Base-by-base conservation (phyloP, 2,113 vertebrate genomes). In the Bubo scandiacus region DNA sequence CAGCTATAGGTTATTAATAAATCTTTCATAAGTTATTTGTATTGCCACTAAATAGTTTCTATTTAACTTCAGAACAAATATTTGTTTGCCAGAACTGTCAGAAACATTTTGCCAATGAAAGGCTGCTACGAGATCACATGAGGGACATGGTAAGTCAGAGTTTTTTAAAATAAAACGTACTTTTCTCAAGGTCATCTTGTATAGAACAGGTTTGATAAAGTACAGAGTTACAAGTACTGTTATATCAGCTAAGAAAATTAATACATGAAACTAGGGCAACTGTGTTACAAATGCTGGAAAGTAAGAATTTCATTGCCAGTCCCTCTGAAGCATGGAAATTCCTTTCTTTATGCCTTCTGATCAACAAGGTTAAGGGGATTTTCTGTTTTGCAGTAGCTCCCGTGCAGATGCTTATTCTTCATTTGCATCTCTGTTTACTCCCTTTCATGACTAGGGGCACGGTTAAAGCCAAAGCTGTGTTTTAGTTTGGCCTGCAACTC, bases 41-140 rank as follows among this genome's bases (percentile, higher is more conserved):
- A 67, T 51, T 81, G 30, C 36, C 27, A 70, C 34, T 85, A 36
- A 93, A 55, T 27, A 32, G 12, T 90, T 88, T 78, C 17, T 23
- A 4, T 74, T 94, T 93, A 63, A 88, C 85, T 85, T 91, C 34
- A 81, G 70, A 84, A 81, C 45, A 78, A 62, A 49, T 52, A 25
- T 97, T 99, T 87, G 97, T 97, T 26, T 98, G 97, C 91, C 98
- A 98, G 91, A 98, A 98, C 17, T 97, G 98, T 82, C 90, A 93
- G 77, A 98, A 98, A 96, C 95, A 93, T 81, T 98, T 98, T 96
- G 97, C 98, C 90, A 98, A 84, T 8, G 98, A 98, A 97, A 98
- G 97, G 81, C 97, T 99, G 45, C 91, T 98, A 58, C 15, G 87
- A 95, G 98, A 98, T 92, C 98, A 98, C 43, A 86, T 98, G 57